phyloP scores from a whole-genome alignment of 2,113 vertebrate species.

The Phaetusa simplex region DNA sequence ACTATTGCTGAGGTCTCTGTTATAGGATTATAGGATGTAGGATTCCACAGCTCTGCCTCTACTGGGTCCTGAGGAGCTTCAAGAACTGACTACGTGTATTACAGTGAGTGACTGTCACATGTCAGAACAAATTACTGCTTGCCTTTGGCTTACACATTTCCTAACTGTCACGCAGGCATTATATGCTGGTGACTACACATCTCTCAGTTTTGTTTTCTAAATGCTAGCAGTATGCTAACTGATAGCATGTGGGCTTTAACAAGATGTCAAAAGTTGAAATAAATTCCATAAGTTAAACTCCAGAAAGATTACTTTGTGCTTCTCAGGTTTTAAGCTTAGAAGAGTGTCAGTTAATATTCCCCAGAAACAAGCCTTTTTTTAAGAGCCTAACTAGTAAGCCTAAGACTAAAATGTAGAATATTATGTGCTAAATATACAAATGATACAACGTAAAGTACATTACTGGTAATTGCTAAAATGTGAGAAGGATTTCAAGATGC shows the following conservation, averaged over 20 bases:
- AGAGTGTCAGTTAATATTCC: not conserved
- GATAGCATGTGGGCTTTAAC: not conserved
- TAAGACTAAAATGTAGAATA: not conserved
- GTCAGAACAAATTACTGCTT: slow-evolving; percentile 21
- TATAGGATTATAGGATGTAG: not conserved
- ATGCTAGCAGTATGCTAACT: not conserved
- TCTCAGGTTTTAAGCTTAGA: not conserved
- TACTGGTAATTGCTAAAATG: not conserved
- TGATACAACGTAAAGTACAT: not conserved
- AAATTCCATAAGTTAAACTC: not conserved
- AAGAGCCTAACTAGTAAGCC: not conserved
- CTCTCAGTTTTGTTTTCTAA: not conserved
- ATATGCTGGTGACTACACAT: not conserved
- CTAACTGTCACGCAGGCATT: not conserved
- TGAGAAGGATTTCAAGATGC: not conserved
- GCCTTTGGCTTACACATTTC: not conserved
- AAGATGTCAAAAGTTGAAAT: not conserved
- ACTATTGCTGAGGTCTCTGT: not conserved
- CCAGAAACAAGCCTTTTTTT: not conserved
- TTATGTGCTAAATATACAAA: not conserved
- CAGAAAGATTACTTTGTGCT: not conserved
- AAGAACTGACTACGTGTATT: not conserved
- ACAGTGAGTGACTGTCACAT: not conserved
- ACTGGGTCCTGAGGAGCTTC: not conserved
- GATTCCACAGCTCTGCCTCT: not conserved